Evolutionary conservation across 2,113 vertebrate species (phyloP).

Genomic region (Rhagologus leucostigma): DNA sequence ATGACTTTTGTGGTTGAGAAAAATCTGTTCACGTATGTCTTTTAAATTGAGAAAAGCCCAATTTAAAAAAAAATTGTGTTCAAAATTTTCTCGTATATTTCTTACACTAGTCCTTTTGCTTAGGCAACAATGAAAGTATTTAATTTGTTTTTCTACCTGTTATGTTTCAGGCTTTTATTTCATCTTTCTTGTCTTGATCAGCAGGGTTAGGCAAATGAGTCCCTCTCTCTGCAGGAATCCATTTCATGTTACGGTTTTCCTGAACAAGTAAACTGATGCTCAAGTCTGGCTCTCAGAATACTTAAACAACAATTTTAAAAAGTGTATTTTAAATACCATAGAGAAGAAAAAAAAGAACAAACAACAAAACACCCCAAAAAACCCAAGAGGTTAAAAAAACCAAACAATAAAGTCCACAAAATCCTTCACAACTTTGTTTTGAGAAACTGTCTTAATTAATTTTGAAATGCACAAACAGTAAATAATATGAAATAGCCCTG

Average conservation of each 20-base stretch:
- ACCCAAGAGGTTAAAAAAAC: background rate
- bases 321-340: background rate
- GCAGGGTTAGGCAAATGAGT: background rate
- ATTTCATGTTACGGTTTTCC: background rate
- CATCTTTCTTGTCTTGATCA: background rate
- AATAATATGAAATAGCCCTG: background rate
- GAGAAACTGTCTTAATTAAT: background rate
- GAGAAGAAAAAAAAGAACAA: background rate
- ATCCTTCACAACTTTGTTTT: background rate
- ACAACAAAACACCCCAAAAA: background rate
- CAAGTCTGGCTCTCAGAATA: background rate
- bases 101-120: background rate
- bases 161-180: background rate
- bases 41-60: background rate
- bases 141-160: background rate
- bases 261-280: background rate
- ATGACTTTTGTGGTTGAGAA: background rate
- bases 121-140: background rate
- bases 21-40: background rate
- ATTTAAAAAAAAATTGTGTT: background rate
- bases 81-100: background rate
- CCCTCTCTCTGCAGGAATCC: background rate
- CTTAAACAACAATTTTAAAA: background rate
- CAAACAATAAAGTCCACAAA: background rate
- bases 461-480: background rate